Base-by-base conservation (phyloP, 2,113 vertebrate genomes). In the Trinectes maculatus region DNA sequence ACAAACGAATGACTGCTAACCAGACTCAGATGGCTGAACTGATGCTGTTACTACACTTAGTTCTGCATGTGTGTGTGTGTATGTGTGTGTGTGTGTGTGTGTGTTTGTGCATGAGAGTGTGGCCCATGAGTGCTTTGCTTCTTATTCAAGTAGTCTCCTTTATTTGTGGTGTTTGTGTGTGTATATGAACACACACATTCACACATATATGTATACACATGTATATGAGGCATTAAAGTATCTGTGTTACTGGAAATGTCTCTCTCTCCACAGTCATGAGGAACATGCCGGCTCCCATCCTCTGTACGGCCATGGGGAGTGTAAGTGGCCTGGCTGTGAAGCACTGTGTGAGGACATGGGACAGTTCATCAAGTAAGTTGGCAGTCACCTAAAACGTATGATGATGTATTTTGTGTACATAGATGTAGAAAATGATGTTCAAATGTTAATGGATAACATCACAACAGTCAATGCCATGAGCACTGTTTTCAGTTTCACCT, bases 241-340 rank as follows among this genome's bases (percentile, higher is more conserved):
- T 51, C 33, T 55, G 21, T 58, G 28, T 36, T 6, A 29, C 16
- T 42, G n/a, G 42, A 24, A 60, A 6, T 66, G 3, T 69, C 19
- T 67, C 16, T 68, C 36, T 61, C 91, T 84, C 91, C 89, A 88
- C 78, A 91, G 90, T 77, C 96, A 98, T 0, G 98, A 99, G 92
- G 95, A 98, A 89, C 93, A 94, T 64, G 92, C 94, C 0, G 87
- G 95, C 80, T 95, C 96, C 67, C 98, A 99, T 89, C 96, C 95
- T 21, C 95, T 99, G 33, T 99, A 97, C 0, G 98, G 98, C 84
- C 98, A 99, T 8, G 98, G 98, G 72, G 98, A 99, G 90, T 99
- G 98, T 86, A 98, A 98, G 87, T 99, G 98, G 98, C 98, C 98
- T 0, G 98, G 98, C 87, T 99, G 98, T 78, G 98, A 99, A 93